Percentiles rank a stretch among this genome's conserved stretches.
phyloP scores from a whole-genome alignment of 2,797 vertebrate genomes.

The Petrocephalus schoutedeni region DNA sequence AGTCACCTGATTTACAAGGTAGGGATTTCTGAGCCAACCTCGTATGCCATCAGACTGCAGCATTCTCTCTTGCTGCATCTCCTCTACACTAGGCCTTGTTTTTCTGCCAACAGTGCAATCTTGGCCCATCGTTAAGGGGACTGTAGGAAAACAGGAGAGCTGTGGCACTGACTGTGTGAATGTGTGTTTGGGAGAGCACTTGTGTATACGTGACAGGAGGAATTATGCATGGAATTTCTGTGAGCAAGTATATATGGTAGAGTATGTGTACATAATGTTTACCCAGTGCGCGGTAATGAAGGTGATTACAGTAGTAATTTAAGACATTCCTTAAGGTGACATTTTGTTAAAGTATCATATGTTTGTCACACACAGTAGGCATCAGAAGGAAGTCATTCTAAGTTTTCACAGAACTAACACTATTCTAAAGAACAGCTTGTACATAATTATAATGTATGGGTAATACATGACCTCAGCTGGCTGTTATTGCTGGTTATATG shows the following conservation, averaged over 20 bases:
- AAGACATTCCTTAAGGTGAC: neutral
- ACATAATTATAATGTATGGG: neutral
- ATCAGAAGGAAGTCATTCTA: neutral
- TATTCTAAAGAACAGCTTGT: neutral
- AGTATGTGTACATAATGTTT: neutral
- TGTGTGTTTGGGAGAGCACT: neutral
- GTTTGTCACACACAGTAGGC: neutral
- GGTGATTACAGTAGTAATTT: neutral
- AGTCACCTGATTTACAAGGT: neutral
- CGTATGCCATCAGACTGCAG: neutral
- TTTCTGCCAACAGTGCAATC: neutral
- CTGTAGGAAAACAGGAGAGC: neutral
- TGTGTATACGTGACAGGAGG: neutral
- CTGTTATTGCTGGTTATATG: neutral
- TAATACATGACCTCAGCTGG: neutral
- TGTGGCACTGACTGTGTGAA: neutral
- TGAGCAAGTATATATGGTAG: neutral
- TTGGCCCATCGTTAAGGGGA: neutral
- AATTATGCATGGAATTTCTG: neutral
- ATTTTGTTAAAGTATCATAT: neutral
- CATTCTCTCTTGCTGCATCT: neutral
- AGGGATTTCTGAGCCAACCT: neutral
- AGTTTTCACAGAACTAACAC: neutral
- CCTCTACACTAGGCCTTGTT: neutral
- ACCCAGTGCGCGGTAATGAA: neutral